Evolutionary conservation across 2,113 vertebrate species (phyloP).

Genomic region (Budorcas taxicolor): DNA sequence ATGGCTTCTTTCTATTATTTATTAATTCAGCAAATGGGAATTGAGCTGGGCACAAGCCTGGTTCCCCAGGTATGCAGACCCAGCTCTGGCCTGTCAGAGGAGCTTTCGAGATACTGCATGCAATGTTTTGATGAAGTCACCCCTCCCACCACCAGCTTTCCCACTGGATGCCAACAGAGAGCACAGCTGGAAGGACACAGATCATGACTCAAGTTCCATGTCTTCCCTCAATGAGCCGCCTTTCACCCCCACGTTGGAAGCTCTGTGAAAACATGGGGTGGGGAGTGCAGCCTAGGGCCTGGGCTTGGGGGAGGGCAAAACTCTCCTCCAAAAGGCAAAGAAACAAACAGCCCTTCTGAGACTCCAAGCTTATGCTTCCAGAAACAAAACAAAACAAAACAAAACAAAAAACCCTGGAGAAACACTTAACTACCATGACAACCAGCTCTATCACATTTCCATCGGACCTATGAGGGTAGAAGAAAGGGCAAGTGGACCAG

Average conservation of each 20-base stretch:
- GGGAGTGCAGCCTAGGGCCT: background rate
- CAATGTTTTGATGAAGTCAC: background rate
- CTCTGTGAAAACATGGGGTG: background rate
- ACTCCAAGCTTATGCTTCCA: background rate
- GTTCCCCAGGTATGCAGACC: background rate
- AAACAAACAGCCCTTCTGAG: conserved; percentile 24
- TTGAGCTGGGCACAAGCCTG: background rate
- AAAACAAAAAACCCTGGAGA: background rate
- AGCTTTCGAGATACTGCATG: background rate
- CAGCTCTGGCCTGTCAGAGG: background rate
- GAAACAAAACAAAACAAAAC: background rate
- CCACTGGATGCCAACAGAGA: background rate
- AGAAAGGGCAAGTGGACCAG: background rate
- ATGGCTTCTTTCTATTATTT: background rate
- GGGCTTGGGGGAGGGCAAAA: background rate
- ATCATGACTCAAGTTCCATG: background rate
- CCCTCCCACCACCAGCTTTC: background rate
- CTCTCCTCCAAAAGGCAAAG: background rate
- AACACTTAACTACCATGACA: conserved; percentile 2
- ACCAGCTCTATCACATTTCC: background rate
- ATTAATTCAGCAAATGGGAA: background rate
- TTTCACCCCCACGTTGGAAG: background rate
- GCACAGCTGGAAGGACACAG: background rate
- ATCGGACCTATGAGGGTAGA: background rate
- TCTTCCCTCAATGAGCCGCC: background rate